Evolutionary conservation across 1,140 invertebrate species (phyloP), one percentile per base, ranked within the genome.

Genomic region (Sitophilus oryzae): DNA sequence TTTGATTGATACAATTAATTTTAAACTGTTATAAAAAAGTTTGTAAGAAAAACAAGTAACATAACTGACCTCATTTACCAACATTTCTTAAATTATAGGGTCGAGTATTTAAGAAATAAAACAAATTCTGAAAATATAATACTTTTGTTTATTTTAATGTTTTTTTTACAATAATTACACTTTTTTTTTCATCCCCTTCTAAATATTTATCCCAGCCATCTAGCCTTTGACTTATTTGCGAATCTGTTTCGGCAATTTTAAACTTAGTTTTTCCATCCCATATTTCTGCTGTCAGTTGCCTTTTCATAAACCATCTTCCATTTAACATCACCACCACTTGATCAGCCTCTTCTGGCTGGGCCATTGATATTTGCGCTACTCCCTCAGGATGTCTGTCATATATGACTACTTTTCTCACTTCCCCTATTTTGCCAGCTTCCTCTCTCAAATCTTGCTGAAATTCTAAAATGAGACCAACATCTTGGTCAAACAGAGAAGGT

Each of bases 251-350:
- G 49, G 82, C 77, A 62, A 96, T 82, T 69, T 84, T 91, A 73
- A 89, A 98, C 72, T 95, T 97, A 0, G 91, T 94, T 70, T 86
- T 88, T 4, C 96, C 96, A 77, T 99, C 95, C 91, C 93, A 98
- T 53, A 87, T 84, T 67, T 87, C 84, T 2, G 93, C 96, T 3
- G 77, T 81, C 16, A 99, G 79, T 72, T 86, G 80, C 21, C 89
- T 77, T 65, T 93, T 85, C 2, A 84, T 87, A 76, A 97, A 97
- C 80, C 88, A 93, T n/a, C 93, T 79, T 0, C 89, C 88, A 74
- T 98, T 90, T 62, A 99, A 79, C 37, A 93, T 77, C 59, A 83
- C 76, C 10, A 98, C 83, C 48, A 94, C 95, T 30, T 83, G 77
- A 75, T 98, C 93, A 1, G 96, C 94, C 65, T 90, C 85, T 70